These are phyloP conservation scores for Cinclus cinclus DNA, from an alignment of 2,113 vertebrate species.

Conservation along the genomic window DNA sequence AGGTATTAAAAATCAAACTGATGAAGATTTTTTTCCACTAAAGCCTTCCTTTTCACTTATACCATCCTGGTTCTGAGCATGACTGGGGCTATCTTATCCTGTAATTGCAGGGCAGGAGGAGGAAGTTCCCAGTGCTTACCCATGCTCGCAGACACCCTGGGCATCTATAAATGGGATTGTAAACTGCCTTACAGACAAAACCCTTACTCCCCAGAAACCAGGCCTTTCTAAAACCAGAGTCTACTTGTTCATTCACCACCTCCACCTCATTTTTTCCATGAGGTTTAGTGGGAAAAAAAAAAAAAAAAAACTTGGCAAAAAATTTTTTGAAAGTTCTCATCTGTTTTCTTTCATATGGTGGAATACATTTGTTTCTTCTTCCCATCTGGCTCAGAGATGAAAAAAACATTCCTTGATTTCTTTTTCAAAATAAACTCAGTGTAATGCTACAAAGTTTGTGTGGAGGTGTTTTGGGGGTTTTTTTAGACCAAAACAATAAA, in stretches of 20 bases:
- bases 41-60: neutral
- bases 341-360: constrained; percentile 27
- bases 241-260: neutral
- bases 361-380: constrained; percentile 6
- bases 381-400: constrained; percentile 31
- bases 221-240: neutral
- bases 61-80: neutral
- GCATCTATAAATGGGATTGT: neutral
- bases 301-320: neutral
- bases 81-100: neutral
- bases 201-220: neutral
- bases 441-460: neutral
- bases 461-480: neutral
- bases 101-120: neutral
- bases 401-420: constrained; percentile 46
- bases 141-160: neutral
- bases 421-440: constrained; percentile 54
- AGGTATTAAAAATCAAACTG: neutral
- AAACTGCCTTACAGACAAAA: neutral
- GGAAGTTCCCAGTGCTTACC: neutral
- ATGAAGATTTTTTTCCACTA: neutral
- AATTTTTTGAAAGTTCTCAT: neutral
- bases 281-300: neutral
- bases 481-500: constrained; percentile 6
- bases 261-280: neutral